Percentiles rank a stretch among this genome's conserved stretches.
These are phyloP conservation scores for Lepidurus packardi DNA, from an alignment of 1,140 invertebrate species.

Conservation along the genomic window DNA sequence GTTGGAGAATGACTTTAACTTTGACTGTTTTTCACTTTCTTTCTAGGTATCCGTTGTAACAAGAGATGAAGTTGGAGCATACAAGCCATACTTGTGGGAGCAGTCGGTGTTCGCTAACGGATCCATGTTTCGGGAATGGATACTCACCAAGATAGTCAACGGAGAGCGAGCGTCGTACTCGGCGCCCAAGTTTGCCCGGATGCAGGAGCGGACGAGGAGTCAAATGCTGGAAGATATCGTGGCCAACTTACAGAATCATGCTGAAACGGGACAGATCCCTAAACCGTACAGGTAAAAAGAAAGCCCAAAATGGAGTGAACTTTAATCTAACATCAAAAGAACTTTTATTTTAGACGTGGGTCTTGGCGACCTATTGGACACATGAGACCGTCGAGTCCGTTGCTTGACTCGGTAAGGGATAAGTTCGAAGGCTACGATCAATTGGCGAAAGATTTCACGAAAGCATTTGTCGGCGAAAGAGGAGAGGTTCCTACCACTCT, in stretches of 20 bases:
- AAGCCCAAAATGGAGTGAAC: background rate
- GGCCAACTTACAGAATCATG: constrained; percentile 86
- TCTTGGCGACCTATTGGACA: constrained; percentile 92
- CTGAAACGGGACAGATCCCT: constrained; percentile 89
- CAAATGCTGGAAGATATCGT: constrained; percentile 94
- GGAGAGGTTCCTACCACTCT: constrained; percentile 49
- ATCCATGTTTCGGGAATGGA: constrained; percentile 83
- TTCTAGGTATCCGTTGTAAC: constrained; percentile 76
- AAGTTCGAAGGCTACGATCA: constrained; percentile 91
- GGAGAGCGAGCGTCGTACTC: constrained; percentile 94
- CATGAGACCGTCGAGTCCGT: constrained; percentile 82
- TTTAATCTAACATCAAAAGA: background rate
- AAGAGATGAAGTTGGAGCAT: constrained; percentile 92
- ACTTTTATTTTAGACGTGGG: constrained; percentile 53
- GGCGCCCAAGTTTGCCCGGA: constrained; percentile 90
- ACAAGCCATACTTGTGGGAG: constrained; percentile 92
- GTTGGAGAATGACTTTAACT: background rate
- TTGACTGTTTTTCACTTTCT: background rate
- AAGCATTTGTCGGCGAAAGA: constrained; percentile 67
- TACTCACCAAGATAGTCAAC: constrained; percentile 95
- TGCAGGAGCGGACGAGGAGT: constrained; percentile 80
- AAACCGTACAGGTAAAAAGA: constrained; percentile 75
- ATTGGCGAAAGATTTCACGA: constrained; percentile 84
- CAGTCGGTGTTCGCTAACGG: constrained; percentile 91
- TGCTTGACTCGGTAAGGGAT: constrained; percentile 77